Conservation (phyloP, 2,888 invertebrate genomes). For the Nowickia ferox region DNA sequence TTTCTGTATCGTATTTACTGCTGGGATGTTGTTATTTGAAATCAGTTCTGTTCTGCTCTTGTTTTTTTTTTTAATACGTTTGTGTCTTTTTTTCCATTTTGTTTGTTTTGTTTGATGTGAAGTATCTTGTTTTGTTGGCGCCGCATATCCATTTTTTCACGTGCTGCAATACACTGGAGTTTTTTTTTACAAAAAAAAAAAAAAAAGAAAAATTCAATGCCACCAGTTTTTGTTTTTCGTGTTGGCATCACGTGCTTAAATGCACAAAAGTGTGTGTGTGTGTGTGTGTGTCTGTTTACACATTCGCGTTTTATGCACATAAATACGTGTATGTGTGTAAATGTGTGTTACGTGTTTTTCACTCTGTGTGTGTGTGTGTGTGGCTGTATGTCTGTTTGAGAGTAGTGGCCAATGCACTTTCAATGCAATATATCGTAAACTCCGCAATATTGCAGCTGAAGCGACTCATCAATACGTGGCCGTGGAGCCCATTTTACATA, state of each 20-base stretch:
- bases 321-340: neutral
- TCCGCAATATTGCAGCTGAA: constrained; percentile 58
- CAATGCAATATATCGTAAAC: constrained; percentile 47
- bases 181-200: constrained; percentile 53
- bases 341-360: neutral
- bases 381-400: constrained; percentile 11
- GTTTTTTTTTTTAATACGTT: constrained; percentile 48
- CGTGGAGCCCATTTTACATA: neutral
- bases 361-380: constrained; percentile 44
- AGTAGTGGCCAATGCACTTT: constrained; percentile 59
- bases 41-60: constrained; percentile 53
- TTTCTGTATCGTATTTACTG: constrained; percentile 41
- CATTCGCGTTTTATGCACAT: constrained; percentile 15
- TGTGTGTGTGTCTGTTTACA: constrained; percentile 27
- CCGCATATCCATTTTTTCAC: constrained; percentile 70
- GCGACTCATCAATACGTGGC: constrained; percentile 25
- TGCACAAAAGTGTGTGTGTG: constrained; percentile 27
- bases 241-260: constrained; percentile 66
- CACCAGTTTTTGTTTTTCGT: constrained; percentile 59
- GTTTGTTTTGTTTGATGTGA: constrained; percentile 54
- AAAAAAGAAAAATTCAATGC: constrained; percentile 57
- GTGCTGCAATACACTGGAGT: constrained; percentile 65
- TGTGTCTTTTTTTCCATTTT: constrained; percentile 18
- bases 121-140: constrained; percentile 70
- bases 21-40: constrained; percentile 58